Percentiles rank a stretch among this genome's conserved stretches.
These are phyloP conservation scores for Stylophora pistillata DNA, from an alignment of 64 coral and sea anemone genomes.

Conservation along the genomic window DNA sequence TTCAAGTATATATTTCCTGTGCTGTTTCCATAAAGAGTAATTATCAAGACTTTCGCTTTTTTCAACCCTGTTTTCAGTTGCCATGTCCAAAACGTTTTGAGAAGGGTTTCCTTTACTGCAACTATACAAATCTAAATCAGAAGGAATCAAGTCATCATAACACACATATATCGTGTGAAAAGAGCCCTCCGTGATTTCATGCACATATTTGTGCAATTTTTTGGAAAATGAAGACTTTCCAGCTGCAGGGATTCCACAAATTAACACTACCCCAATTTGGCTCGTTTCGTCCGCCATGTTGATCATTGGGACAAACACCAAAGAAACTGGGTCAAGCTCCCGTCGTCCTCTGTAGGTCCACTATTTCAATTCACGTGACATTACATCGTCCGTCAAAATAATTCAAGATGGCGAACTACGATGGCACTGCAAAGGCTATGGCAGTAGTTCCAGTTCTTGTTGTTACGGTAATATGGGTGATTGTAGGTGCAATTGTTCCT, in stretches of 20 bases:
- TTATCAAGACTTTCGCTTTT: not conserved
- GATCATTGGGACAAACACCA: not conserved
- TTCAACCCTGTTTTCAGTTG: not conserved
- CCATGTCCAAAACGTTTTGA: not conserved
- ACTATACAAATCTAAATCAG: conserved; percentile 58
- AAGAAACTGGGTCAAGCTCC: conserved; percentile 8
- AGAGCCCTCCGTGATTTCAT: not conserved
- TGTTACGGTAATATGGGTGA: conserved; percentile 85
- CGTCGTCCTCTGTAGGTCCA: not conserved
- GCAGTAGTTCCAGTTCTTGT: conserved; percentile 82
- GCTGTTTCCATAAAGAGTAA: conserved; percentile 27
- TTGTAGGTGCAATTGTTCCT: conserved; percentile 82
- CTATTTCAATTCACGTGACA: conserved; percentile 20
- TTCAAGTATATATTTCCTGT: not conserved
- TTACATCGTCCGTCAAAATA: conserved; percentile 20
- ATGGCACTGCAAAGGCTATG: conserved; percentile 40
- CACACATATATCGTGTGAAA: conserved; percentile 64
- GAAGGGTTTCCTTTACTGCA: not conserved
- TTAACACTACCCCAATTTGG: conserved; percentile 35
- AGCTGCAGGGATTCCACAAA: conserved; percentile 81
- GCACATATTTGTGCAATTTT: conserved; percentile 55
- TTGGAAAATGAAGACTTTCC: conserved; percentile 74
- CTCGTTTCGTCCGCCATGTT: conserved; percentile 57
- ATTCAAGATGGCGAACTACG: conserved; percentile 80
- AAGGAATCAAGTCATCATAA: conserved; percentile 89